Base-by-base conservation (phyloP, 2,113 vertebrate species). In the Odontophorus gujanensis region DNA sequence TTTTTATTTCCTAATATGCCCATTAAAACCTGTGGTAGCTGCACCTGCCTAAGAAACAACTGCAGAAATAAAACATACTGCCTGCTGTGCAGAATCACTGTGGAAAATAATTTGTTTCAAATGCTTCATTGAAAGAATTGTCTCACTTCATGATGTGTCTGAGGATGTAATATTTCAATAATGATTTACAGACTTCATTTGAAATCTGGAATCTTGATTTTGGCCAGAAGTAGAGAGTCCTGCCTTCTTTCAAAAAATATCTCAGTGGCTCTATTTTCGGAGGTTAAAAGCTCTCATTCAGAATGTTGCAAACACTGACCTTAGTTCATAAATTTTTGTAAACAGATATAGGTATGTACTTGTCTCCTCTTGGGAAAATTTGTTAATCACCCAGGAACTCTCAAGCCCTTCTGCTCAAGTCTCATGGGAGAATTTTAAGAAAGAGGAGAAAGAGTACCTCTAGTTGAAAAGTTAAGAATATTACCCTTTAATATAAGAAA, bases 11-110 rank as follows among this genome's bases (percentile, higher is more conserved):
- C 72, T 92, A 87, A 77, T 81, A 93, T 86, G 91, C 36, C 42
- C 19, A 36, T 88, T 90, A 61, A 22, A 69, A 53, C 18, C 24
- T 63, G 12, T 87, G 34, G 74, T 74, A 61, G 43, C 53, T 65
- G 36, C 95, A 86, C 72, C 28, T 93, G 72, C 58, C 61, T 67
- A 78, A 72, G 51, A 92, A 97, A 74, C 8, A 63, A 28, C 20
- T 50, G 43, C 48, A 85, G 38, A 77, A 78, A 75, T 68, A 68
- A 81, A 81, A 67, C 21, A 36, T 6, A 4, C 28, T 63, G 43
- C 73, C 69, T 91, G 34, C 66, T 72, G 20, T 68, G 48, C 36
- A 40, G 28, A 68, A 6, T 57, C 28, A 81, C 61, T 57, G 21
- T 55, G 43, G 57, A 62, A 32, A 89, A 67, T 26, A 20, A 42